Evolutionary conservation across 2,113 vertebrate species (phyloP), one percentile per base, ranked within the genome.

Genomic region (Arenaria interpres): DNA sequence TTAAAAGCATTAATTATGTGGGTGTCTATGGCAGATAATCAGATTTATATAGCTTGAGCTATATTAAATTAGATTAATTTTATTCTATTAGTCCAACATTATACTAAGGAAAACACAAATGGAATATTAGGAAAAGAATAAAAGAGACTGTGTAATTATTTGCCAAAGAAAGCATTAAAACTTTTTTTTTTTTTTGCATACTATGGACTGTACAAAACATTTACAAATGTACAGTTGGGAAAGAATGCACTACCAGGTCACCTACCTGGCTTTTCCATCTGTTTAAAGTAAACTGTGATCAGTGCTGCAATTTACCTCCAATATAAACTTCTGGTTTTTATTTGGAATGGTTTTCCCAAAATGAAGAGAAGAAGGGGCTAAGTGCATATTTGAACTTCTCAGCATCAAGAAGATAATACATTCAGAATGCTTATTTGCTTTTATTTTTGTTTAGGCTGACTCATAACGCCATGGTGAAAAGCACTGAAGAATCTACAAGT

Each of bases 11-110:
- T 85, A 75, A 68, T 90, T 85, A 63, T 35, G 9, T 84, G 59
- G 39, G 27, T 71, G 43, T 57, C 80, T 74, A 33, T 75, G 37
- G 59, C 35, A 92, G 53, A 62, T 81, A 96, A 92, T 85, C 74
- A 86, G 46, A 90, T 89, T 84, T 91, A 24, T 85, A 84, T 51
- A 93, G 80, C 51, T 60, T 77, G 24, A 84, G 46, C 19, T 89
- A 27, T 45, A 90, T 45, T 79, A 94, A 89, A 93, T 60, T 39
- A 78, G 39, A 90, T 87, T 83, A 89, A 57, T 80, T 84, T 91
- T 48, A 39, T 54, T 90, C n/a, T 59, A 24, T 41, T 82, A 73
- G 62, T 64, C 43, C 53, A 60, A 66, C 5, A 64, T 78, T 60
- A 69, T 8, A 87, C 22, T 15, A 67, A 41, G 35, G 59, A 86